These are phyloP conservation scores for Xenus cinereus DNA, from an alignment of 2,113 vertebrate species.

Conservation along the genomic window DNA sequence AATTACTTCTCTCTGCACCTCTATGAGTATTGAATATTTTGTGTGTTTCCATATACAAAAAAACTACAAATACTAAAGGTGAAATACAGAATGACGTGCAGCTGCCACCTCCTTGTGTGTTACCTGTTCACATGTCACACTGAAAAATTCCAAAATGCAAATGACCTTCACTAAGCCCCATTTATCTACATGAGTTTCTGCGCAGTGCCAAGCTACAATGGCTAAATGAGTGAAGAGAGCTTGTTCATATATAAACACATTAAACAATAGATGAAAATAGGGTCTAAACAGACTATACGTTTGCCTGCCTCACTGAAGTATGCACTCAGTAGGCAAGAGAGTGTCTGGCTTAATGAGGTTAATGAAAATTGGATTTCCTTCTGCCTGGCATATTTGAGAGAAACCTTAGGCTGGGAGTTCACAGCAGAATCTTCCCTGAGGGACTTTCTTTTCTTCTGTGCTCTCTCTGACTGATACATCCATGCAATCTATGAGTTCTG, in stretches of 20 bases:
- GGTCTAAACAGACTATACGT: neutral
- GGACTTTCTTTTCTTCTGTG: neutral
- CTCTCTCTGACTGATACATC: neutral
- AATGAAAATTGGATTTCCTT: slow-evolving; percentile 5
- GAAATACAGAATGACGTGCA: neutral
- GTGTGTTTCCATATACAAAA: neutral
- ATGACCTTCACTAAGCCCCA: neutral
- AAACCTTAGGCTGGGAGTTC: neutral
- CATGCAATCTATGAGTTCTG: neutral
- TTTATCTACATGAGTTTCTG: neutral
- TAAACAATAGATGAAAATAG: neutral
- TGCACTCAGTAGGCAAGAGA: neutral
- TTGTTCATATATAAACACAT: neutral
- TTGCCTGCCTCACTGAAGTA: neutral
- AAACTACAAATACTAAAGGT: neutral
- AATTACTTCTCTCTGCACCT: neutral
- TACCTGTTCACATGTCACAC: neutral
- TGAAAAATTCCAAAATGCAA: neutral
- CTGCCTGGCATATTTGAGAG: neutral
- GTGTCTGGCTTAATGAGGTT: neutral
- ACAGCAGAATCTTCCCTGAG: neutral
- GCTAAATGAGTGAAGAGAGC: neutral
- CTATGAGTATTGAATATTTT: neutral
- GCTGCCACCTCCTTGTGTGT: neutral
- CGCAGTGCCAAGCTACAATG: neutral